A percentile compares a stretch with the other conserved stretches of the same genome.
Conservation (phyloP, 1,140 invertebrate species). For the Pantala flavescens region DNA sequence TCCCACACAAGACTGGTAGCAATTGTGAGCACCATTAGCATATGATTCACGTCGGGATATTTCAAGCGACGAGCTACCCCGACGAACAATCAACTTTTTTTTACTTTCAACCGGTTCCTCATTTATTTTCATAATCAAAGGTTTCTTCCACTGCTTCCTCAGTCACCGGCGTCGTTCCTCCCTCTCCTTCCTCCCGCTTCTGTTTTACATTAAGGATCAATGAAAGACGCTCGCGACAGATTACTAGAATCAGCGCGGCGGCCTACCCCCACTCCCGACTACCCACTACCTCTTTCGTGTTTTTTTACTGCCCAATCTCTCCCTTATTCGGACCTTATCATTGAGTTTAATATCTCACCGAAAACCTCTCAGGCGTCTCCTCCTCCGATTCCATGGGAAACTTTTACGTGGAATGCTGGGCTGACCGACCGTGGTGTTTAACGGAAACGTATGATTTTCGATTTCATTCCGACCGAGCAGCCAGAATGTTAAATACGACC, state of each 20-base stretch:
- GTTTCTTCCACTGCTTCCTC: background rate
- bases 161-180: background rate
- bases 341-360: background rate
- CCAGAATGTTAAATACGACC: constrained; percentile 1
- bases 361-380: background rate
- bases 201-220: constrained; percentile 7
- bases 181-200: background rate
- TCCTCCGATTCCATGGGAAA: background rate
- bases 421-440: background rate
- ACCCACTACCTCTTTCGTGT: background rate
- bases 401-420: background rate
- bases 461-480: background rate
- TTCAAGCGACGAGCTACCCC: background rate
- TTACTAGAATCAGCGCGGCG: background rate
- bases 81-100: background rate
- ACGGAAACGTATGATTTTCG: constrained; percentile 3
- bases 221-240: background rate
- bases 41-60: background rate
- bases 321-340: background rate
- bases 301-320: background rate
- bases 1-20: background rate
- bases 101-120: background rate
- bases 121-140: constrained; percentile 1
- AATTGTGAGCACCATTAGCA: background rate
- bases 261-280: background rate